Percentiles rank a stretch among this genome's conserved stretches.
Conservation (phyloP, 2,888 invertebrate genomes). For the Spisula solida region DNA sequence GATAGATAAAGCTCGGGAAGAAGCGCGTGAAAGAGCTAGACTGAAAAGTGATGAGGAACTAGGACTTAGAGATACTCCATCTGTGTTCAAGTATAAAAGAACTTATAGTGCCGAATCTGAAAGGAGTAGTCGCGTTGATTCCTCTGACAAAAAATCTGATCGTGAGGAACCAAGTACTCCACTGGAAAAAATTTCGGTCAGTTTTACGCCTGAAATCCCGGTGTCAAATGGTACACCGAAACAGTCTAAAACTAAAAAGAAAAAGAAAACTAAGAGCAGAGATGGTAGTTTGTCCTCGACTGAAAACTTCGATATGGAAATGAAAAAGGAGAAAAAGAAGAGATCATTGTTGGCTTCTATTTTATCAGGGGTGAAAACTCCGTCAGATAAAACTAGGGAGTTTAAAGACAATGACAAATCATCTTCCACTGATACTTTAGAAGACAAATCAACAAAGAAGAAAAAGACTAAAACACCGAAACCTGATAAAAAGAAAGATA, state of each 20-base stretch:
- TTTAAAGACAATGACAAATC: constrained; percentile 79
- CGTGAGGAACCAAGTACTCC: constrained; percentile 74
- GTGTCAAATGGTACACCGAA: constrained; percentile 64
- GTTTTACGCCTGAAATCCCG: constrained; percentile 70
- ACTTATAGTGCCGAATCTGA: constrained; percentile 41
- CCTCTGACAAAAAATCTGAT: constrained; percentile 75
- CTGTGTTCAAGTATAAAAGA: constrained; percentile 57
- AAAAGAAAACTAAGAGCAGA: constrained; percentile 69
- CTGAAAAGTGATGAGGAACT: constrained; percentile 92
- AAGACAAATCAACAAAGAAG: constrained; percentile 79
- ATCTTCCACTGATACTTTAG: constrained; percentile 77
- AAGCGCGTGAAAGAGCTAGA: constrained; percentile 90
- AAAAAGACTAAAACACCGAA: constrained; percentile 80
- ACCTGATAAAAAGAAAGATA: constrained; percentile 81
- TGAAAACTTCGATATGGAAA: constrained; percentile 57
- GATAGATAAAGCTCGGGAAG: constrained; percentile 87
- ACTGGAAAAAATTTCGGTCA: constrained; percentile 48
- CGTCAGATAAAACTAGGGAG: constrained; percentile 72
- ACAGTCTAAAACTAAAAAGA: constrained; percentile 71
- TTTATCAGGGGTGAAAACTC: constrained; percentile 76
- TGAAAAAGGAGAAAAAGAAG: constrained; percentile 76
- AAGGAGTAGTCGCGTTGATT: constrained; percentile 67
- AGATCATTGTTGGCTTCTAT: constrained; percentile 78
- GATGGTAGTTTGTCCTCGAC: constrained; percentile 62
- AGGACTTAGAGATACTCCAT: constrained; percentile 87